These are phyloP conservation scores for Pyrgilauda ruficollis DNA, from an alignment of 2,113 vertebrate species.

Conservation along the genomic window DNA sequence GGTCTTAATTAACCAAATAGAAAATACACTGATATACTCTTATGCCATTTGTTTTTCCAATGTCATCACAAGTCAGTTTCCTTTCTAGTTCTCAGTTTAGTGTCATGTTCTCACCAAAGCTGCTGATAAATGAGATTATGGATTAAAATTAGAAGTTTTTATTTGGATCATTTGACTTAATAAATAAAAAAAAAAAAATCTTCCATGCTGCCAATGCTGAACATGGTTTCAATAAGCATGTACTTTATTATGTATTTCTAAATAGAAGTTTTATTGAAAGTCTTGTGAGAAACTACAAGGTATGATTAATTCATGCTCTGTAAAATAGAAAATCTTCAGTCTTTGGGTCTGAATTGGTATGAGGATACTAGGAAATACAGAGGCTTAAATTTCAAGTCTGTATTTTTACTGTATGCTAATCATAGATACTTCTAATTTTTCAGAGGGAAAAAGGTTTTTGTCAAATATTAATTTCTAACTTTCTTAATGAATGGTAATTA, in stretches of 20 bases:
- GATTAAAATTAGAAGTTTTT: background rate
- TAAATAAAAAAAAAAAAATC: background rate
- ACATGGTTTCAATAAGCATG: background rate
- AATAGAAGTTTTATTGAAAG: background rate
- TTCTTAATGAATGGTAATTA: background rate
- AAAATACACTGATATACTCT: background rate
- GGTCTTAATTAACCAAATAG: background rate
- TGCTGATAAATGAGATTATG: background rate
- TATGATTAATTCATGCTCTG: background rate
- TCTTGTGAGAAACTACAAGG: background rate
- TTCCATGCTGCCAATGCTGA: background rate
- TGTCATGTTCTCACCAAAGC: background rate
- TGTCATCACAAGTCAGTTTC: background rate
- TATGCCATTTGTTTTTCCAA: background rate
- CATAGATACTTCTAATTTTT: background rate
- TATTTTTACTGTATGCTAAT: background rate
- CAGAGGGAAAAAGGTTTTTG: background rate
- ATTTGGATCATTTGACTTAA: background rate
- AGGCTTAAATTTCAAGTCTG: background rate
- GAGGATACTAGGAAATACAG: background rate
- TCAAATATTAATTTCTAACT: background rate
- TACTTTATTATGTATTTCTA: background rate
- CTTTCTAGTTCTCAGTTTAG: background rate
- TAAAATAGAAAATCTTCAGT: background rate
- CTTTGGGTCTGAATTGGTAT: background rate